Base-by-base conservation (phyloP, 2,113 vertebrate genomes). In the Herpetotheres cachinnans region DNA sequence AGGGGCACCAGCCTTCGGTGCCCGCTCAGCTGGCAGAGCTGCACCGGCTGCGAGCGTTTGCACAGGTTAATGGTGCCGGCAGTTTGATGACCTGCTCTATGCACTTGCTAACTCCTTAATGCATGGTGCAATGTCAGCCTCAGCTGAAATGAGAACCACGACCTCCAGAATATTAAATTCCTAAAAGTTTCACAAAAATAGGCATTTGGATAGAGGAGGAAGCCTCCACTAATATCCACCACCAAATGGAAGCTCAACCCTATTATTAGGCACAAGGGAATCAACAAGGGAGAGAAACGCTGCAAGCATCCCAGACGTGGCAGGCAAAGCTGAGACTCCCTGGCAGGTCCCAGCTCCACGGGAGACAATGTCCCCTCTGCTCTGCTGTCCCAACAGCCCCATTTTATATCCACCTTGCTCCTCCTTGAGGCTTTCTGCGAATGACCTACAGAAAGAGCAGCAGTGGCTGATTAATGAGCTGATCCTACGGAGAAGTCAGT, bases 51-150 rank as follows among this genome's bases (percentile, higher is more conserved):
- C 13, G 25, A 58, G 40, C 1, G 7, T 25, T 34, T 61, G 79
- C 54, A 24, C 9, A 19, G 38, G 54, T 54, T 25, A 24, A 29
- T 6, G 30, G 36, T n/a, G 18, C 25, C 4, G 6, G 22, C 36
- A 26, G 46, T 40, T 34, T 36, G 46, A 47, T 18, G 3, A 50
- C 50, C 69, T 16, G 40, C 55, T 54, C 82, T 9, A 3, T 3
- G 22, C 30, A 5, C 40, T 62, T 47, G 3, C 8, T 3, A 46
- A 18, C 40, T 55, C 69, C 55, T 55, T 24, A 30, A 55, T 22
- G 12, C 47, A 3, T 4, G 34, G 47, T 9, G 2, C n/a, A 6
- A 19, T 0, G 10, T 34, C 83, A 44, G 20, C n/a, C 62, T 42
- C 30, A 1, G 55, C 1, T 32, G 32, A 55, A 34, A 50, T 7